Conservation (phyloP, 2,797 vertebrate species). For the Hyperoplus immaculatus region DNA sequence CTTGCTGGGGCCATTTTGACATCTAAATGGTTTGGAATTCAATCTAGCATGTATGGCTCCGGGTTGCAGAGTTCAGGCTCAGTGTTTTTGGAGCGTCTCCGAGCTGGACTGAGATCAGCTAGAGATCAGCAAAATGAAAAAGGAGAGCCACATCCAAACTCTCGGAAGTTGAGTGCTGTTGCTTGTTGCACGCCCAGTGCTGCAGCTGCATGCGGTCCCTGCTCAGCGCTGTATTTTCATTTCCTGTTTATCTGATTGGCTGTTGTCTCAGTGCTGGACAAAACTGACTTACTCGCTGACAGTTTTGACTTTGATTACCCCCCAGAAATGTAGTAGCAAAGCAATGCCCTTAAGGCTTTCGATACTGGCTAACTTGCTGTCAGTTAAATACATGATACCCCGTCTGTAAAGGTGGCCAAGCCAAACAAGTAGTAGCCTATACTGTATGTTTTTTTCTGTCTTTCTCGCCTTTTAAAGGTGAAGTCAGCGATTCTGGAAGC, state of each 20-base stretch:
- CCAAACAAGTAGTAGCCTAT: background rate
- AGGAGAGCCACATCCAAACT: conserved; percentile 60
- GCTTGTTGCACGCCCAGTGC: conserved; percentile 45
- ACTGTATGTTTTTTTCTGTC: too few relatives aligned
- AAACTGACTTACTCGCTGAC: conserved; percentile 43
- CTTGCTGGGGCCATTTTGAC: conserved; percentile 49
- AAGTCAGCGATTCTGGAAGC: too few relatives aligned
- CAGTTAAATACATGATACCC: conserved; percentile 32
- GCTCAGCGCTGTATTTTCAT: conserved; percentile 62
- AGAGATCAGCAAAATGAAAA: conserved; percentile 54
- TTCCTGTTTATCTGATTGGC: conserved; percentile 80
- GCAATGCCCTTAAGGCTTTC: conserved; percentile 38
- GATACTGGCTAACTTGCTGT: conserved; percentile 23
- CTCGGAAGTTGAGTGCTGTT: conserved; percentile 57
- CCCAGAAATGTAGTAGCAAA: conserved; percentile 37
- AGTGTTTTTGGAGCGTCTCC: conserved; percentile 62
- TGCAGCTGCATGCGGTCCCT: conserved; percentile 54
- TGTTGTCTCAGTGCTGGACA: conserved; percentile 46
- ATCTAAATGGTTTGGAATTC: conserved; percentile 57
- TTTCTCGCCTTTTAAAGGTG: too few relatives aligned
- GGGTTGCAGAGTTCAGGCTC: conserved; percentile 72
- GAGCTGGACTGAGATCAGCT: conserved; percentile 65
- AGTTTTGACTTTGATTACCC: conserved; percentile 53
- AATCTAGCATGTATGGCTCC: conserved; percentile 47
- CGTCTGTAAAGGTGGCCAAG: conserved; percentile 53